phyloP scores from a whole-genome alignment of 2,888 invertebrate genomes.

The Cephus runcator region DNA sequence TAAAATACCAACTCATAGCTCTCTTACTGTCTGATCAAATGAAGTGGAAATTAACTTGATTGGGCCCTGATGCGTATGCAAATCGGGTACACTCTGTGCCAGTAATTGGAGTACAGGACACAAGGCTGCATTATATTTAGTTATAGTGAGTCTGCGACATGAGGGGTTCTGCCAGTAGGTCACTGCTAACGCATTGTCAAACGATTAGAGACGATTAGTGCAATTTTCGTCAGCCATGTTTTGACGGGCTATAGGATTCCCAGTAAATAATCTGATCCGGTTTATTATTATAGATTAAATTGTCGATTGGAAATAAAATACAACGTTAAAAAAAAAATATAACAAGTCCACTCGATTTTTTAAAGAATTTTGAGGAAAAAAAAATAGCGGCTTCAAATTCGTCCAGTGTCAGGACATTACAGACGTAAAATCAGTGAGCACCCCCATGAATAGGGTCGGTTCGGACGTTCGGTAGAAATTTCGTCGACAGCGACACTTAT shows the following conservation, averaged over 20 bases:
- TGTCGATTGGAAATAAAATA: background rate
- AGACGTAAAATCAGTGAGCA: background rate
- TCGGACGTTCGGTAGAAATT: background rate
- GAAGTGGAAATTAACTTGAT: slow-evolving; percentile 56
- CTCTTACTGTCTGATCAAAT: slow-evolving; percentile 22
- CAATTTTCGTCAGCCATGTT: slow-evolving; percentile 10
- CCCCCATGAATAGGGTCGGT: background rate
- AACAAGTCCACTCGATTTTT: background rate
- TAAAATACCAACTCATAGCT: background rate
- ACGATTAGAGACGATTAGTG: slow-evolving; percentile 55
- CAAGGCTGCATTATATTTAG: slow-evolving; percentile 58
- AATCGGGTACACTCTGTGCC: slow-evolving; percentile 51
- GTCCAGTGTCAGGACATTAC: background rate
- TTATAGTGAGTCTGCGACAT: slow-evolving; percentile 40
- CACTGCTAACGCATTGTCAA: slow-evolving; percentile 62
- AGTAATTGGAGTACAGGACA: slow-evolving; percentile 60
- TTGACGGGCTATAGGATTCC: background rate
- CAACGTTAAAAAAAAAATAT: background rate
- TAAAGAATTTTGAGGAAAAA: background rate
- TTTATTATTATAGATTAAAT: background rate
- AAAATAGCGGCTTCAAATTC: background rate
- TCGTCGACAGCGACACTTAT: slow-evolving; percentile 18
- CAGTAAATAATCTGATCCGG: background rate
- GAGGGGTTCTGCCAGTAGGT: slow-evolving; percentile 56
- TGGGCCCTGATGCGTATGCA: slow-evolving; percentile 60